Conservation (phyloP, 2,113 vertebrate species). For the Urocynchramus pylzowi region DNA sequence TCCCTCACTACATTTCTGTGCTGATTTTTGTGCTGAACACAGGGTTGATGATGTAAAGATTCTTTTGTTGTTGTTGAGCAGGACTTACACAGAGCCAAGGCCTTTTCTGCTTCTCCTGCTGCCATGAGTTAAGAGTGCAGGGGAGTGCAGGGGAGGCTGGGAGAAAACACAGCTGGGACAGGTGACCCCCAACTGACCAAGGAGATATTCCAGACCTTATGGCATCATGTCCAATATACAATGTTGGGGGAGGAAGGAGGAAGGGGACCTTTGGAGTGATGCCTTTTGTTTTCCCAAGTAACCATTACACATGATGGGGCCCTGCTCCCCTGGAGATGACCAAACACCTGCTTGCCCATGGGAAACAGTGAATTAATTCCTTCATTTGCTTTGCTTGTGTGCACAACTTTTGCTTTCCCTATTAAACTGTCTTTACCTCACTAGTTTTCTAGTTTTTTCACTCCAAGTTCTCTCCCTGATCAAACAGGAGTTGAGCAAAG, state of each 20-base stretch:
- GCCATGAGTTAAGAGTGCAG: background rate
- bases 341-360: background rate
- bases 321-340: no score
- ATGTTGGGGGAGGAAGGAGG: background rate
- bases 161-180: background rate
- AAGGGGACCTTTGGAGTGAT: background rate
- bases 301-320: no score
- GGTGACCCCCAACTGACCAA: background rate
- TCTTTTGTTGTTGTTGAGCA: background rate
- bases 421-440: background rate
- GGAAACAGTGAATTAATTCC: background rate
- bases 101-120: background rate
- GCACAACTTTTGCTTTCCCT: background rate
- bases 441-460: background rate
- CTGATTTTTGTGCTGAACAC: background rate
- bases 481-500: background rate
- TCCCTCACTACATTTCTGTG: background rate
- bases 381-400: background rate
- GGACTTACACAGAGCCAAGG: background rate
- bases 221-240: background rate
- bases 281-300: rapidly evolving
- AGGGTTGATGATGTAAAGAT: no score
- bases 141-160: background rate
- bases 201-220: background rate
- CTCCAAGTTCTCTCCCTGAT: background rate